Evolutionary conservation across 2,888 invertebrate species (phyloP).

Genomic region (Drosophila sordidapex): DNA sequence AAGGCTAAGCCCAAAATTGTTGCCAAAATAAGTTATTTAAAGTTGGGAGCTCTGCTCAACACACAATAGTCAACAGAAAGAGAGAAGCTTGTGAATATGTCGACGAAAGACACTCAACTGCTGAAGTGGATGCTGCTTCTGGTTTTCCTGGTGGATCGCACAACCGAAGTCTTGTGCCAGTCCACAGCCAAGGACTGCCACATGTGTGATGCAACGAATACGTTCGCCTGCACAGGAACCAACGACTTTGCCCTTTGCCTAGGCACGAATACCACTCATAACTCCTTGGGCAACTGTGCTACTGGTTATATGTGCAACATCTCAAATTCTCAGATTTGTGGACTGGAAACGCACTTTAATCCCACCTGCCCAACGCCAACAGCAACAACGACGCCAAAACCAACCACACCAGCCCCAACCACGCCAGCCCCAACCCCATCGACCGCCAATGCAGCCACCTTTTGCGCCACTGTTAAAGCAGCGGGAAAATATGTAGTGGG

Average conservation of each 20-base stretch:
- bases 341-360: constrained; percentile 25
- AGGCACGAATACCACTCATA: constrained; percentile 57
- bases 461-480: constrained; percentile 55
- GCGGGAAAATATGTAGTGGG: constrained; percentile 64
- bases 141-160: constrained; percentile 21
- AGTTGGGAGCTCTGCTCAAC: constrained; percentile 1
- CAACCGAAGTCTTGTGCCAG: constrained; percentile 64
- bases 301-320: constrained; percentile 71
- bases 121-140: constrained; percentile 19
- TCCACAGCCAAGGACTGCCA: constrained; percentile 60
- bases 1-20: constrained; percentile 39
- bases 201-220: constrained; percentile 62
- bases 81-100: constrained; percentile 25
- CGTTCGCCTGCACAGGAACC: constrained; percentile 77
- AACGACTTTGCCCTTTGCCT: constrained; percentile 73
- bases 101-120: not conserved
- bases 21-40: constrained; percentile 61
- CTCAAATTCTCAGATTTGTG: constrained; percentile 58
- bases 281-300: constrained; percentile 61
- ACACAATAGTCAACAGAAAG: constrained; percentile 6
- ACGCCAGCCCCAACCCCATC: constrained; percentile 33
- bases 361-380: constrained; percentile 61
- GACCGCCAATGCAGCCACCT: constrained; percentile 43
- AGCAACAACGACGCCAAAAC: not conserved
- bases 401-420: not conserved